Percentiles rank a stretch among this genome's conserved stretches.
phyloP scores from a whole-genome alignment of 2,113 vertebrate species.

The Tringa solitaria region DNA sequence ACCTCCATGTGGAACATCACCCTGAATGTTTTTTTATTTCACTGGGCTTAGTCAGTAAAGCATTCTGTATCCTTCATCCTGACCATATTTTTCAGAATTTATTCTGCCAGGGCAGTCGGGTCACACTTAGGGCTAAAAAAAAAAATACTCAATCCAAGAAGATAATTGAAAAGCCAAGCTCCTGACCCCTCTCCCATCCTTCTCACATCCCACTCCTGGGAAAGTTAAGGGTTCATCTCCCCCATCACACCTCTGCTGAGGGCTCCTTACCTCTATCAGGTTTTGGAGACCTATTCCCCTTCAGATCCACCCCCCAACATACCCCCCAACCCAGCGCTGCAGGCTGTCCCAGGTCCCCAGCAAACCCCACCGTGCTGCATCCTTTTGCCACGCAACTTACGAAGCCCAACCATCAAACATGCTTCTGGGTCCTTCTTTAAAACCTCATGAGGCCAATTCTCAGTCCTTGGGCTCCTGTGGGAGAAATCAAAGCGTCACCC shows the following conservation, averaged over 20 bases:
- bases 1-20: accelerated
- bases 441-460: background rate
- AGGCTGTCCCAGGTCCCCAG: background rate
- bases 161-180: background rate
- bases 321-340: too few relatives aligned
- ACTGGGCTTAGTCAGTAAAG: background rate
- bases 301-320: background rate
- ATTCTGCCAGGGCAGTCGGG: accelerated
- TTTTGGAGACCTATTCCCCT: background rate
- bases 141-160: background rate
- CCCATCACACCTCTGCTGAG: background rate
- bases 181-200: background rate
- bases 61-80: background rate
- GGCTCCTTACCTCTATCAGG: background rate
- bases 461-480: background rate
- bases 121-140: background rate
- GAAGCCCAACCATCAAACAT: background rate
- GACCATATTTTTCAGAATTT: background rate
- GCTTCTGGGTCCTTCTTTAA: background rate
- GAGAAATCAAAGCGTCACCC: background rate
- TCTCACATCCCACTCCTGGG: background rate
- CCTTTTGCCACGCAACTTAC: too few relatives aligned
- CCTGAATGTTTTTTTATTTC: background rate
- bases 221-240: background rate
- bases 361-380: accelerated